Percentiles rank a stretch among this genome's conserved stretches.
These are phyloP conservation scores for Phasia obesa DNA, from an alignment of 2,888 invertebrate species.

Conservation along the genomic window DNA sequence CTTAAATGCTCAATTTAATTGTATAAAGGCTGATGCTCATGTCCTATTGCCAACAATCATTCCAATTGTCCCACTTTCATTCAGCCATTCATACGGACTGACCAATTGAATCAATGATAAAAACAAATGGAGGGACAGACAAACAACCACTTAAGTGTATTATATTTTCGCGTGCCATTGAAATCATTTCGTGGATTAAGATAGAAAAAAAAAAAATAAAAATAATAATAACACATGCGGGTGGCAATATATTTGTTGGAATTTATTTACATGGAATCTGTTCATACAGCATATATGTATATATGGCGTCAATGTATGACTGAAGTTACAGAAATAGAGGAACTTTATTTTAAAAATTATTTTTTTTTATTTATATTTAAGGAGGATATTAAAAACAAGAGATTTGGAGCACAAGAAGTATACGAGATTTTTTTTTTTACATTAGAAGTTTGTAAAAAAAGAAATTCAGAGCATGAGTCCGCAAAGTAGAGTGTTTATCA, in stretches of 20 bases:
- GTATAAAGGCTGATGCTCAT: constrained; percentile 3
- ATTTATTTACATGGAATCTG: constrained; percentile 5
- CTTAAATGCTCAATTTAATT: constrained; percentile 22
- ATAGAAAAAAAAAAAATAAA: constrained; percentile 35
- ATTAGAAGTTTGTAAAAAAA: too few species aligned
- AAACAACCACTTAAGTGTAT: constrained; percentile 73
- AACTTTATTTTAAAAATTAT: too few species aligned
- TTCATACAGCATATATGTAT: constrained; percentile 34
- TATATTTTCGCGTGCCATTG: constrained; percentile 80
- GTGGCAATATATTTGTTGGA: not conserved
- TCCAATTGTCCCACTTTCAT: constrained; percentile 7
- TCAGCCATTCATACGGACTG: constrained; percentile 17
- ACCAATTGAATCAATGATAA: constrained; percentile 51
- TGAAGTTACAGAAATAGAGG: too few species aligned
- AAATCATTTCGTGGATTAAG: constrained; percentile 81
- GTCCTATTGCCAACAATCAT: constrained; percentile 18
- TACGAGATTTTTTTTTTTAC: too few species aligned
- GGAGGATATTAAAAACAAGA: too few species aligned
- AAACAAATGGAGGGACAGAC: constrained; percentile 35
- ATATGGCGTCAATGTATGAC: constrained; percentile 38
- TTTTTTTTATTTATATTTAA: too few species aligned
- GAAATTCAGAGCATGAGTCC: too few species aligned
- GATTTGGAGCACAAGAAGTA: too few species aligned
- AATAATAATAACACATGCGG: not conserved
- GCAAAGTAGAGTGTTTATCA: too few species aligned